Percentiles rank a stretch among this genome's conserved stretches.
Evolutionary conservation across 2,888 invertebrate species (phyloP).

Genomic region (Ophion ventricosus): DNA sequence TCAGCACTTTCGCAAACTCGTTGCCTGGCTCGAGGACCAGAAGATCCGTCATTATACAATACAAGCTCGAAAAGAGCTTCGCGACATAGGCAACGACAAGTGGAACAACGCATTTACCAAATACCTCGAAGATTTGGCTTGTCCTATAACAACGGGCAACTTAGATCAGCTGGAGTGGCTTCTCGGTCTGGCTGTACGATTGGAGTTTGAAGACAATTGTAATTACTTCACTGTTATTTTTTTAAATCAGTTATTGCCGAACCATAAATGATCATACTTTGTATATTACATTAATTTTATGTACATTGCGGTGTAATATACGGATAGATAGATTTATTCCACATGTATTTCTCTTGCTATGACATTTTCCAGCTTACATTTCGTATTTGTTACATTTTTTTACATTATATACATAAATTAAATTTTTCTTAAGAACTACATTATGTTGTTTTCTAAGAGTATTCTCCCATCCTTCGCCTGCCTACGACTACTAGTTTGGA

Average conservation of each 20-base stretch:
- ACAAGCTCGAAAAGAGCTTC: slow-evolving; percentile 90
- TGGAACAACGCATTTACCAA: slow-evolving; percentile 90
- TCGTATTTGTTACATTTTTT: too few species aligned
- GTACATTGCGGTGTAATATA: slow-evolving; percentile 9
- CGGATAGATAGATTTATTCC: too few species aligned
- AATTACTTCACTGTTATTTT: slow-evolving; percentile 69
- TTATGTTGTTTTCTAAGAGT: too few species aligned
- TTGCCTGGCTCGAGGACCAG: slow-evolving; percentile 97
- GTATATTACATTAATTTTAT: not conserved
- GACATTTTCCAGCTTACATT: too few species aligned
- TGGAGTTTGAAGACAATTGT: slow-evolving; percentile 93
- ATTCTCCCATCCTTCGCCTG: too few species aligned
- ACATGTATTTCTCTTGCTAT: too few species aligned
- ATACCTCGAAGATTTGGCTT: slow-evolving; percentile 91
- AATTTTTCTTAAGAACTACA: too few species aligned
- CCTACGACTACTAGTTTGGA: too few species aligned
- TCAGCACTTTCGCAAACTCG: slow-evolving; percentile 90
- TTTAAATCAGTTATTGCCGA: not conserved
- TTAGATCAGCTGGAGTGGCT: slow-evolving; percentile 93
- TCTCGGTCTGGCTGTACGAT: slow-evolving; percentile 91
- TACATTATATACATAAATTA: too few species aligned
- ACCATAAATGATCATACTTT: not conserved
- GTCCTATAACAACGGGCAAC: slow-evolving; percentile 87
- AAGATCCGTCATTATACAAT: slow-evolving; percentile 95
- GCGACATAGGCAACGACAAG: slow-evolving; percentile 86